Base-by-base conservation (phyloP, 2,888 invertebrate species). In the Tromatobia lineatoria region DNA sequence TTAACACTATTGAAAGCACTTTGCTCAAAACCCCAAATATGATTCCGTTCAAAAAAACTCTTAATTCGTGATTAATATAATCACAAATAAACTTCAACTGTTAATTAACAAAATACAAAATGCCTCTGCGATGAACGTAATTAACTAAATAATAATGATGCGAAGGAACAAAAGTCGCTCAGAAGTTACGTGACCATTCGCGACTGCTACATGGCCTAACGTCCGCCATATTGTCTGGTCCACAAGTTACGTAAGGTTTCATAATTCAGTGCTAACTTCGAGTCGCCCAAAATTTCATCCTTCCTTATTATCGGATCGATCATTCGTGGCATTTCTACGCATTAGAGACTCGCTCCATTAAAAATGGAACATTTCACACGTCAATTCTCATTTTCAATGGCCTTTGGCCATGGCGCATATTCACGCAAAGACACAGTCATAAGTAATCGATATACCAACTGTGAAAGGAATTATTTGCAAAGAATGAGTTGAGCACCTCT, bases 401-500 rank as follows among this genome's bases (percentile, higher is more conserved):
- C 2, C 18, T 77, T 77, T 38, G 59, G 59, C 45, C 38, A 73
- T 38, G 25, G 7, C 42, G 23, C 34, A 66, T 50, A 67, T 77
- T 64, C 25, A 45, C 20, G 45, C 69, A 6, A 25, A 13, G 15
- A 23, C n/a, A 67, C 66, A 23, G 70, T 25, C 15, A 50, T 64
- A 57, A 66, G 64, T 59, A 74, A 74, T 75, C 81, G 78, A 81
- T 78, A 71, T 29, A 59, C 7, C 6, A 3, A 1, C 34, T 38
- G 38, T n/a, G 71, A 42, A 42, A 23, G n/a, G n/a, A 42, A 75
- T 18, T 23, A 20, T n/a, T 18, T n/a, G 3, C 18, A 8, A 50
- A 34, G 50, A 61, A 75, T 50, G 13, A 25, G 75, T 84, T 84
- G 78, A 84, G 81, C 64, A 78, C 70, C 78, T 15, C 74, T 66